These are phyloP conservation scores for Cremastinae sp. DNA, from an alignment of 2,888 invertebrate species.

Conservation along the genomic window DNA sequence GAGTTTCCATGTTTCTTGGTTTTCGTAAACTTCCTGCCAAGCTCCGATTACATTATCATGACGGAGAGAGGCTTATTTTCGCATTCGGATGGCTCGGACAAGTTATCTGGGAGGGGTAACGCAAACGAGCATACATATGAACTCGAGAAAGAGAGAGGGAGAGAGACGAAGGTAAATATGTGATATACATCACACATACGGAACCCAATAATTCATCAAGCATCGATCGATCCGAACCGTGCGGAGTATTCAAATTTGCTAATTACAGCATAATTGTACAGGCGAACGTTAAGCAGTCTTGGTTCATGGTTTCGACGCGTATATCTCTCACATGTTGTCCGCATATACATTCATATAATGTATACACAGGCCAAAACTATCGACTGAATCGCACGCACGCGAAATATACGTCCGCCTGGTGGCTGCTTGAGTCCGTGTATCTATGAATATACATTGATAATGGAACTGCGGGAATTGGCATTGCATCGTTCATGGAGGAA, in stretches of 20 bases:
- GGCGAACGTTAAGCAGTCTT: slow-evolving; percentile 71
- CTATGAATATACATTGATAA: slow-evolving; percentile 25
- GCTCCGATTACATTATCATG: background rate
- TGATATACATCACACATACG: background rate
- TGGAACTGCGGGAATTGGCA: slow-evolving; percentile 53
- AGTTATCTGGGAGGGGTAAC: too few relatives aligned
- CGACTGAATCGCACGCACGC: slow-evolving; percentile 28
- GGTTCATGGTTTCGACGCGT: slow-evolving; percentile 9
- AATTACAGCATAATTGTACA: slow-evolving; percentile 78
- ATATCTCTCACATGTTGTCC: background rate
- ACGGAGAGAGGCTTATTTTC: too few relatives aligned
- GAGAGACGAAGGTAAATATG: slow-evolving; percentile 55
- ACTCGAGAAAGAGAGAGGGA: slow-evolving; percentile 68
- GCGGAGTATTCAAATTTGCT: slow-evolving; percentile 76
- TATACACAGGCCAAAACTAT: slow-evolving; percentile 28
- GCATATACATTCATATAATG: slow-evolving; percentile 1
- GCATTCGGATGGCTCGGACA: too few relatives aligned
- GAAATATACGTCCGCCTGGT: background rate
- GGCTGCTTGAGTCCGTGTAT: background rate
- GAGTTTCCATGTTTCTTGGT: too few relatives aligned
- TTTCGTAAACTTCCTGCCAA: too few relatives aligned
- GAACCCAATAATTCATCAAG: slow-evolving; percentile 72
- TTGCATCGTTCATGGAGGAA: slow-evolving; percentile 44
- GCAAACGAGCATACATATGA: too few relatives aligned
- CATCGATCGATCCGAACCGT: slow-evolving; percentile 70